phyloP scores from a whole-genome alignment of 2,113 vertebrate species.

The Melospiza georgiana region DNA sequence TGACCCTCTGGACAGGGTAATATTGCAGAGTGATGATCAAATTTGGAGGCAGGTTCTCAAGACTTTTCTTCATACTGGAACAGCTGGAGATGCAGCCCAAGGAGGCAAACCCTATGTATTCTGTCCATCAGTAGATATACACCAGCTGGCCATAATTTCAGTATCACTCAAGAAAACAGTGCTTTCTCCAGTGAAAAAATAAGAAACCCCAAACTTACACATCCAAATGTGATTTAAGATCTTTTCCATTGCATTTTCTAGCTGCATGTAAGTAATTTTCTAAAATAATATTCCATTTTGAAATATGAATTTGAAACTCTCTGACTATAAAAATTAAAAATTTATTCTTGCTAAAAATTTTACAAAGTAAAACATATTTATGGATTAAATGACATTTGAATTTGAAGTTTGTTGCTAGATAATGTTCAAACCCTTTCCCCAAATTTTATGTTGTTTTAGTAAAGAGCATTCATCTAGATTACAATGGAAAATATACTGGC shows the following conservation, averaged over 20 bases:
- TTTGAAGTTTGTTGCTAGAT: neutral
- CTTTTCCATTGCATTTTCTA: neutral
- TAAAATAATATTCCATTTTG: neutral
- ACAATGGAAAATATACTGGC: neutral
- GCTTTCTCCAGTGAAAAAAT: neutral
- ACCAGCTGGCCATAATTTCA: neutral
- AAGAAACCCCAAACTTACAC: fast-evolving
- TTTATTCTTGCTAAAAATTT: neutral
- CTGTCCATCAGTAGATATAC: neutral
- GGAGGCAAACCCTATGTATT: neutral
- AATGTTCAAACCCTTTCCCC: neutral
- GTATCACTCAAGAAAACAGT: neutral
- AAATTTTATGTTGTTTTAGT: neutral
- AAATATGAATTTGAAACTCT: neutral
- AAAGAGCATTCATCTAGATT: neutral
- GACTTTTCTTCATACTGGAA: neutral
- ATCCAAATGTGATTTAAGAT: neutral
- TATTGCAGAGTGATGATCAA: neutral
- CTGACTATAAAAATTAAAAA: neutral
- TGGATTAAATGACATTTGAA: neutral
- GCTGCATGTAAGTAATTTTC: neutral
- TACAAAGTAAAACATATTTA: neutral
- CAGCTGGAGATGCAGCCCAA: neutral
- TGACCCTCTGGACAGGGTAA: neutral
- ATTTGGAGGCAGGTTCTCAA: neutral